These are phyloP conservation scores for Thecocarcelia acutangulata DNA, from an alignment of 2,888 invertebrate species.

Conservation along the genomic window DNA sequence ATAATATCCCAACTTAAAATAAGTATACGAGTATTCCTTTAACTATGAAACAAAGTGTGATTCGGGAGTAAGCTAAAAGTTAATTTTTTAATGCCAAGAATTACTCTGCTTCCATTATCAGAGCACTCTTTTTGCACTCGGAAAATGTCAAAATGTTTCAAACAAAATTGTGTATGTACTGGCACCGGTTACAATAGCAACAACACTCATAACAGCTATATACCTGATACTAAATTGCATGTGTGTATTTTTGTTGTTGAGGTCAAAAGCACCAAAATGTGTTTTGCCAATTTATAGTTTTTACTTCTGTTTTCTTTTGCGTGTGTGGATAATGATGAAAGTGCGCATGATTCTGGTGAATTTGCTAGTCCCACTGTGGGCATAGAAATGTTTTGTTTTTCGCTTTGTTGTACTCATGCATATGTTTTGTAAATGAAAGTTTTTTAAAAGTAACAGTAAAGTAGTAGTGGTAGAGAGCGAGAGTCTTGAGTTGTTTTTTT, in stretches of 20 bases:
- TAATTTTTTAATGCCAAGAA: not conserved
- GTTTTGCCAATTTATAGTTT: conserved; percentile 15
- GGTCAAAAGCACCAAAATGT: conserved; percentile 62
- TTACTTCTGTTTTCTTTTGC: not conserved
- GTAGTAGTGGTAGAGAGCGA: conserved; percentile 39
- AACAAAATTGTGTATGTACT: conserved; percentile 9
- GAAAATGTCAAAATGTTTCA: conserved; percentile 24
- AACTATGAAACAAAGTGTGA: conserved; percentile 24
- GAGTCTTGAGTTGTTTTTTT: conserved; percentile 12
- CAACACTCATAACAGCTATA: conserved; percentile 22
- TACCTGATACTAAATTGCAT: conserved; percentile 36
- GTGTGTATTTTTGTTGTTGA: conserved; percentile 37
- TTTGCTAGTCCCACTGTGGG: conserved; percentile 24
- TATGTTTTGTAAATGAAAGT: conserved; percentile 46
- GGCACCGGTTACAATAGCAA: conserved; percentile 37
- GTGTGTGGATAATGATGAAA: conserved; percentile 24
- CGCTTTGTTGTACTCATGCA: not conserved
- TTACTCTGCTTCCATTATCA: conserved; percentile 15
- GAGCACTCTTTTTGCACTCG: conserved; percentile 24
- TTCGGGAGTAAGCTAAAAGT: not conserved
- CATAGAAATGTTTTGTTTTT: not conserved
- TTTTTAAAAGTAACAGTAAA: conserved; percentile 27
- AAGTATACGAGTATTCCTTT: not conserved
- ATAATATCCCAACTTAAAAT: no score
- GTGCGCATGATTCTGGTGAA: conserved; percentile 22